phyloP scores from a whole-genome alignment of 2,113 vertebrate genomes.

The Raja brachyura region DNA sequence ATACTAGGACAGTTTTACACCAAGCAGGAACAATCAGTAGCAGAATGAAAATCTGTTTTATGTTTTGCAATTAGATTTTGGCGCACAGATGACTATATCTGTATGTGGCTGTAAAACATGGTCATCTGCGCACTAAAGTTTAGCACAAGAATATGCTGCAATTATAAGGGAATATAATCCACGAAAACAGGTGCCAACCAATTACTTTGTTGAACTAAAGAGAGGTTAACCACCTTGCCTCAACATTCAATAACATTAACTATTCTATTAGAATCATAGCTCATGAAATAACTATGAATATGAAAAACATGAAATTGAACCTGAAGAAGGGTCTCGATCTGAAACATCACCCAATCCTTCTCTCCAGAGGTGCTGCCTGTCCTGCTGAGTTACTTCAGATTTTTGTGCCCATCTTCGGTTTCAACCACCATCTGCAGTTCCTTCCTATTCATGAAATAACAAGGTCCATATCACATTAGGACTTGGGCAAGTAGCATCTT shows the following conservation, averaged over 20 bases:
- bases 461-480: too few species aligned
- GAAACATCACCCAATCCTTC: too few species aligned
- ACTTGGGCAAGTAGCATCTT: too few species aligned
- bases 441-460: too few species aligned
- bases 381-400: too few species aligned
- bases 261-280: too few species aligned
- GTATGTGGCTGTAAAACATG: background rate
- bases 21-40: background rate
- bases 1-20: background rate
- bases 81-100: background rate
- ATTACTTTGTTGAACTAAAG: background rate
- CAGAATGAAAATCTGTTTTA: background rate
- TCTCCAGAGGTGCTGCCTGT: too few species aligned
- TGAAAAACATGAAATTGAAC: too few species aligned
- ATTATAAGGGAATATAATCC: background rate
- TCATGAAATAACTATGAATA: too few species aligned
- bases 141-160: background rate
- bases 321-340: too few species aligned
- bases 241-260: background rate
- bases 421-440: too few species aligned
- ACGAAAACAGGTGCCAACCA: background rate
- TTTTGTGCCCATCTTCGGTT: too few species aligned
- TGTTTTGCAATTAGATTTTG: background rate
- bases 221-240: background rate
- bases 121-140: background rate